Evolutionary conservation across 2,888 invertebrate genomes (phyloP), one percentile per base, ranked within the genome.

Genomic region (Pachydiplax longipennis): DNA sequence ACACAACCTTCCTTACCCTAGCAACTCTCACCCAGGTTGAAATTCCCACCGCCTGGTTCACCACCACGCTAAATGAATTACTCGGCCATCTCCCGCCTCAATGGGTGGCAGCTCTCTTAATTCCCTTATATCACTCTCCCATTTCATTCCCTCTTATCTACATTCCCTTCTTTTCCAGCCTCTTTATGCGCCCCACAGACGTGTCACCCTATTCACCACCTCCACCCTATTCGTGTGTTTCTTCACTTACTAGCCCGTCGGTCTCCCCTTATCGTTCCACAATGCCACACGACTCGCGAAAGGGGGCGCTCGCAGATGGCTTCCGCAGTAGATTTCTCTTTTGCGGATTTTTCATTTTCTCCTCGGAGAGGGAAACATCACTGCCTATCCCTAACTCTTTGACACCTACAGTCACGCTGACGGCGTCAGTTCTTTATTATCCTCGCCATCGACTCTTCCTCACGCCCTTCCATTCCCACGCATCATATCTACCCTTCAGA

Each of bases 51-150:
- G 31, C 87, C 12, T 61, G 61, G 61, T 65, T 37, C 58, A n/a
- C 87, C 37, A 37, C 87, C 31, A 13, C n/a, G 40, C 87, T 87
- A 87, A 87, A 87, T 65, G 61, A 87, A 87, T 87, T 65, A 87
- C 61, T 8, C 37, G 87, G 40, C 61, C 61, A 37, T 37, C 61
- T 22, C 22, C 40, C 0, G 61, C 58, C 58, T 53, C 31, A 18
- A 25, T 83, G 61, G 18, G 22, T n/a, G 37, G 87, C 3, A n/a
- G 18, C 2, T 10, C 87, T 37, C 87, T 53, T 15, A 35, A 22
- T 12, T 83, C 83, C 25, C 53, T 35, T 31, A 6, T 35, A 31
- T 15, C 18, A 35, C 61, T 31, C 61, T 61, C 61, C 35, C 58
- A 44, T 82, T 48, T 83, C 61, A 58, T 37, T 87, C 37, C 58